These are phyloP conservation scores for Stigmatopora nigra DNA, from an alignment of 2,113 vertebrate genomes.

Conservation along the genomic window DNA sequence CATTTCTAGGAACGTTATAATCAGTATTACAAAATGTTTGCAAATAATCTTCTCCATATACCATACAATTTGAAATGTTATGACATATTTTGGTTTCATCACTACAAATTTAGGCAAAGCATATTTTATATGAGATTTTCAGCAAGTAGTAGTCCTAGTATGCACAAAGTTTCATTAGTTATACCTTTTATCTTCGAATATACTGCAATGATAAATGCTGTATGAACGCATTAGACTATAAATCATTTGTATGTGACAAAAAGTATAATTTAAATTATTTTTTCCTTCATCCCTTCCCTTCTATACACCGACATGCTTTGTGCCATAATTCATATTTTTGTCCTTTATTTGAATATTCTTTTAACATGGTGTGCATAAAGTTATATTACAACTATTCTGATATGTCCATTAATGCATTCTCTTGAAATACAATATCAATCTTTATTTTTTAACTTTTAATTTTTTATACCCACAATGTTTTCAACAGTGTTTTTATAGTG, in stretches of 20 bases:
- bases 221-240: constrained; percentile 23
- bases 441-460: constrained; percentile 36
- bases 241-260: constrained; percentile 19
- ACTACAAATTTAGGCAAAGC: background rate
- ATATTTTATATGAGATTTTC: background rate
- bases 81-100: background rate
- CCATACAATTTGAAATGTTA: background rate
- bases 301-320: constrained; percentile 33
- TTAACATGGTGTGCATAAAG: constrained; percentile 43
- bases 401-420: constrained; percentile 48
- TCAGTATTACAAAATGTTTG: too few relatives aligned
- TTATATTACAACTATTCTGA: constrained; percentile 29
- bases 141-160: background rate
- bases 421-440: background rate
- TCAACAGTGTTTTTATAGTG: too few relatives aligned
- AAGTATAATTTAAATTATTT: constrained; percentile 14
- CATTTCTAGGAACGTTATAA: too few relatives aligned
- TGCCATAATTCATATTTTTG: constrained; percentile 15
- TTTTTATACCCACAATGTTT: constrained; percentile 3
- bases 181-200: background rate
- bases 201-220: background rate
- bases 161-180: background rate
- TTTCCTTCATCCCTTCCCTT: constrained; percentile 29
- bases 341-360: constrained; percentile 21
- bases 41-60: background rate